Evolutionary conservation across 2,797 vertebrate species (phyloP), one percentile per base, ranked within the genome.

Genomic region (Apodemus agrarius): DNA sequence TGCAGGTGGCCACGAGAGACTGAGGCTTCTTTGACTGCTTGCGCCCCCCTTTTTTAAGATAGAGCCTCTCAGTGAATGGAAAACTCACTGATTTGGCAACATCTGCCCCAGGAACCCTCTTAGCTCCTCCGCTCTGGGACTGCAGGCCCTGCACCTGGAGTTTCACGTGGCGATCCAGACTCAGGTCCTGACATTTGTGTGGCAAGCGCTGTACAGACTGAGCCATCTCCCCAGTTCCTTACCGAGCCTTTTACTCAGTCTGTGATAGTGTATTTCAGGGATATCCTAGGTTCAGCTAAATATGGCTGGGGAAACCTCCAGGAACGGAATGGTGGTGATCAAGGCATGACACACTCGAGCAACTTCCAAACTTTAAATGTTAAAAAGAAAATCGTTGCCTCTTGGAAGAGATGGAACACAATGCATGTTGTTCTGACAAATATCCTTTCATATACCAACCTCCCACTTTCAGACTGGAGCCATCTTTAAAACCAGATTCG

Each of bases 281-380:
- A 78, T 37, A 85, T 75, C 26, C 74, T 89, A 85, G 79, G 65
- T 57, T 91, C 34, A 43, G 49, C 57, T 34, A 86, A 94, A 92
- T 74, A n/a, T 0, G 81, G 40, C 69, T 13, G 3, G 22, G 17
- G 31, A 85, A 69, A 90, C 29, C 67, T 37, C 34, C 43, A 96
- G 91, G 57, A 92, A 37, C 22, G 9, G n/a, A 43, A 34, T 86
- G 85, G 86, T 37, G 2, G 31, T 12, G 21, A 76, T 65, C 92
- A 91, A 94, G 80, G 82, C 16, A 52, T 79, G 46, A 34, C 59
- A 85, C 6, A 72, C 24, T 90, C 31, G 69, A 57, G 61, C 2
- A 87, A 89, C 69, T 89, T 69, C 91, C 46, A 74, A 78, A 88
- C 89, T 92, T 87, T 65, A 78, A 37, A 87, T 85, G 37, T 96